Base-by-base conservation (phyloP, 2,888 invertebrate species). In the Cerastis leucographa region DNA sequence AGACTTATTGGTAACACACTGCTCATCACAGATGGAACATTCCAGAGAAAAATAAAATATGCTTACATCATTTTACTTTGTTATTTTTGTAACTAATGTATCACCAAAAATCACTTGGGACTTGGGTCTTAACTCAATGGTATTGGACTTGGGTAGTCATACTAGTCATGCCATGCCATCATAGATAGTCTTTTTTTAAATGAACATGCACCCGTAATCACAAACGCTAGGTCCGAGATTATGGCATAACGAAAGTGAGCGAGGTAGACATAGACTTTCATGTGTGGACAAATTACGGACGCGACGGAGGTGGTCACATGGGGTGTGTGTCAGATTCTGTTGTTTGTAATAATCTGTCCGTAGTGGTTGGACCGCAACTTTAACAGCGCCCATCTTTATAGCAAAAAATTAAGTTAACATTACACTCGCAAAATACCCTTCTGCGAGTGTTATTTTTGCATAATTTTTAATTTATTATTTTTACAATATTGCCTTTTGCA, bases 41-140 rank as follows among this genome's bases (percentile, higher is more conserved):
- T 95, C 94, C 92, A 95, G 94, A 96, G 90, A 86, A 92, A 92
- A 93, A 94, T 93, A 94, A 95, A 78, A 78, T 66, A 94, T 94
- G 95, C 93, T 94, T 94, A 93, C 91, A 93, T 92, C 90, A 92
- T 90, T 86, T 86, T 85, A 86, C 84, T 88, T 83, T 86, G 87
- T 88, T 85, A 90, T 87, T 80, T 89, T 87, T 85, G 87, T 88
- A 88, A 88, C n/a, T n/a, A n/a, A n/a, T n/a, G n/a, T n/a, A n/a
- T n/a, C n/a, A n/a, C n/a, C n/a, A n/a, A n/a, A n/a, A n/a, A n/a
- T n/a, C n/a, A n/a, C 35, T 35, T 35, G 35, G 35, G 35, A 2
- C 35, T 35, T 35, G 35, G 35, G 35, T 35, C n/a, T n/a, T n/a
- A n/a, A n/a, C n/a, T n/a, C n/a, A n/a, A n/a, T n/a, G 35, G 35